These are phyloP conservation scores for Brotula barbata DNA, from an alignment of 2,797 vertebrate species.

Conservation along the genomic window DNA sequence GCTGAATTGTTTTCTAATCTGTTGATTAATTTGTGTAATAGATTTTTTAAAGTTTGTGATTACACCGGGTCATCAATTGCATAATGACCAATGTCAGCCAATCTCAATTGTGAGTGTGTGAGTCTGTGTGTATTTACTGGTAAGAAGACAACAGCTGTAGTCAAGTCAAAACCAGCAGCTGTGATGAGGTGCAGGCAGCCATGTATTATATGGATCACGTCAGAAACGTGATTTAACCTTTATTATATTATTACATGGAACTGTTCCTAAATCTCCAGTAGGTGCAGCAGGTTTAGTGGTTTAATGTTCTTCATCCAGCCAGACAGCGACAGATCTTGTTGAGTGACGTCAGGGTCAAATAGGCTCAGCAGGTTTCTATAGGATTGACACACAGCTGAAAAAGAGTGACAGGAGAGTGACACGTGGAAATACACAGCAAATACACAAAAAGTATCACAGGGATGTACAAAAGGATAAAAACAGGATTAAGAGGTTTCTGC, in stretches of 20 bases:
- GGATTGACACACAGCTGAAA: slow-evolving; percentile 41
- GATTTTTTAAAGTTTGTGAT: too few relatives aligned
- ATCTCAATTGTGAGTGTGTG: too few relatives aligned
- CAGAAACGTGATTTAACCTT: too few relatives aligned
- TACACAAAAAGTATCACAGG: background rate
- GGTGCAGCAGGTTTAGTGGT: slow-evolving; percentile 22
- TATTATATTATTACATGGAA: background rate
- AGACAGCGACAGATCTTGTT: slow-evolving; percentile 30
- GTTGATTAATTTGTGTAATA: too few relatives aligned
- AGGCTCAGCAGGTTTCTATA: slow-evolving; percentile 54
- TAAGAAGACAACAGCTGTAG: too few relatives aligned
- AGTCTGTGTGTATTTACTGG: too few relatives aligned
- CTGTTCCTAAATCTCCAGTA: background rate
- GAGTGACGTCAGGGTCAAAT: slow-evolving; percentile 63
- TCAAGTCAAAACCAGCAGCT: too few relatives aligned
- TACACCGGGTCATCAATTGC: too few relatives aligned
- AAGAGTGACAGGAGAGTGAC: slow-evolving; percentile 14
- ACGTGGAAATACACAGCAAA: slow-evolving; percentile 12
- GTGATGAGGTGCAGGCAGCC: too few relatives aligned
- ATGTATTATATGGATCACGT: too few relatives aligned
- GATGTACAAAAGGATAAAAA: background rate
- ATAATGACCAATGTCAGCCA: too few relatives aligned
- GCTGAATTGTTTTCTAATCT: too few relatives aligned
- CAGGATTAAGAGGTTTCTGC: background rate
- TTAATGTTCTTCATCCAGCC: slow-evolving; percentile 15